phyloP scores from a whole-genome alignment of 2,888 invertebrate species.

The Stenurella melanura region DNA sequence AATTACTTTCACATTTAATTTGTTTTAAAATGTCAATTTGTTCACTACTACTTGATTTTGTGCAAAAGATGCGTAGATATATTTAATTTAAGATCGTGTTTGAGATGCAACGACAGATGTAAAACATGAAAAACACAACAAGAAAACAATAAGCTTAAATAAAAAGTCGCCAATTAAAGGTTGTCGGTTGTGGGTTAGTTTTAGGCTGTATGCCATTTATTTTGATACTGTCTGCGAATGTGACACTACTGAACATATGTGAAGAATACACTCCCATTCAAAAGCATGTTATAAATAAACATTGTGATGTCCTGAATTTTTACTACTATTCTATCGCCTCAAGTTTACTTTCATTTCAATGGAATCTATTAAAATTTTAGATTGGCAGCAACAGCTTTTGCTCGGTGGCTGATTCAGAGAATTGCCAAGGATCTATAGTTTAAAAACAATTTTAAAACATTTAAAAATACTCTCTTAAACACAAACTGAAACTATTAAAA shows the following conservation, averaged over 20 bases:
- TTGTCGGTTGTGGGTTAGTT: constrained; percentile 27
- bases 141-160: constrained; percentile 33
- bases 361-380: too few species aligned
- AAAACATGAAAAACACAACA: constrained; percentile 32
- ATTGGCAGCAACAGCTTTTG: too few species aligned
- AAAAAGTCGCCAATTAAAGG: constrained; percentile 33
- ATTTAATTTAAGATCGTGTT: too few species aligned
- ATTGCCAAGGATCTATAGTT: too few species aligned
- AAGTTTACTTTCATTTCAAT: not conserved
- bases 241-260: constrained; percentile 23
- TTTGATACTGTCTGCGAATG: constrained; percentile 42
- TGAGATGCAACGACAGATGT: constrained; percentile 35
- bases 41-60: not conserved
- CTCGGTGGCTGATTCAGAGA: too few species aligned
- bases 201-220: constrained; percentile 43
- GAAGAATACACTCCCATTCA: constrained; percentile 19
- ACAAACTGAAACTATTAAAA: too few species aligned
- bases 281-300: not conserved
- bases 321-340: not conserved
- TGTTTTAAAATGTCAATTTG: too few species aligned
- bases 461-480: too few species aligned
- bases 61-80: not conserved
- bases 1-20: too few species aligned
- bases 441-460: too few species aligned
- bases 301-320: not conserved